phyloP scores from a whole-genome alignment of 1,140 invertebrate genomes.

The Drosophila kurseongensis region DNA sequence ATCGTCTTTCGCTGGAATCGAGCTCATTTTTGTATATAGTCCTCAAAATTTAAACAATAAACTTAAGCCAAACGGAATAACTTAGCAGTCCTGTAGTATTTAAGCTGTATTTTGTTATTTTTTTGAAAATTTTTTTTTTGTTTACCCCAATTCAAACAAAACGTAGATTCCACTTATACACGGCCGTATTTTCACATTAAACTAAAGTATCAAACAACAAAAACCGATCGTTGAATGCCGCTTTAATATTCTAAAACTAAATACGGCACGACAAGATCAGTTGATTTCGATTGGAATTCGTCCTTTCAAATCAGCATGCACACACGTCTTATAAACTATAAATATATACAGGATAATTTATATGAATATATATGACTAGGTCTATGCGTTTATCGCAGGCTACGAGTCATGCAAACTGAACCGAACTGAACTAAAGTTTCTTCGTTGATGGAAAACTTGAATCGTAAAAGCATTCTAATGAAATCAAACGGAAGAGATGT shows the following conservation, averaged over 20 bases:
- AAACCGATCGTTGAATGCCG: constrained; percentile 21
- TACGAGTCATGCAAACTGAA: constrained; percentile 43
- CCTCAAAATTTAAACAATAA: too few species aligned
- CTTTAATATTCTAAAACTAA: constrained; percentile 24
- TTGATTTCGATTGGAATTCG: constrained; percentile 1
- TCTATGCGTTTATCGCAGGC: constrained; percentile 28
- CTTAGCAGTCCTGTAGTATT: too few species aligned
- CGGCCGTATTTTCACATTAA: background rate
- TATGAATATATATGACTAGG: constrained; percentile 23
- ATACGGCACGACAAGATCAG: constrained; percentile 12
- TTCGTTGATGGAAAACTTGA: constrained; percentile 7
- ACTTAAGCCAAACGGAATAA: too few species aligned
- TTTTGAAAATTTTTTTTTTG: background rate
- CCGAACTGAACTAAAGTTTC: constrained; percentile 5
- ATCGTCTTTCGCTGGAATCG: background rate
- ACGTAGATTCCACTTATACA: constrained; percentile 7
- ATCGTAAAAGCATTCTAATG: constrained; percentile 18
- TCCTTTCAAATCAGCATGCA: constrained; percentile 20
- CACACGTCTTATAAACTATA: constrained; percentile 27
- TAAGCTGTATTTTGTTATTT: background rate
- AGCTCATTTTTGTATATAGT: background rate
- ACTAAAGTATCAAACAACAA: constrained; percentile 22
- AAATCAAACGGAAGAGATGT: constrained; percentile 24
- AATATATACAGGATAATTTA: constrained; percentile 22
- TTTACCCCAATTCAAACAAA: background rate